Conservation (phyloP, 2,888 invertebrate genomes). For the Protophormia terraenovae region DNA sequence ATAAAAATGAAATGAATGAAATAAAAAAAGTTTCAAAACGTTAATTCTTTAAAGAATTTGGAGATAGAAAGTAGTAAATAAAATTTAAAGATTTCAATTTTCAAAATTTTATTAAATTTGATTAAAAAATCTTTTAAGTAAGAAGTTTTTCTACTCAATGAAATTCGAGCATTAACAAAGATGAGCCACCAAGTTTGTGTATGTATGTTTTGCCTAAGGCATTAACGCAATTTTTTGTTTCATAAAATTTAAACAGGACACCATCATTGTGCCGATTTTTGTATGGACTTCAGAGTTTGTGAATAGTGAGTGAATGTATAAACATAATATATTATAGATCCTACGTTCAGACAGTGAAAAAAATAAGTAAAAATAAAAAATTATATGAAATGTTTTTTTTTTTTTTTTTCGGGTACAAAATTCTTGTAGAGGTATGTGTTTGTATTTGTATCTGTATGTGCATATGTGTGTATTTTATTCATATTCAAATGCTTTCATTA, state of each 20-base stretch:
- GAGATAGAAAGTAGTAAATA: too few species aligned
- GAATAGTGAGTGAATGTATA: background rate
- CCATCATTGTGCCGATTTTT: constrained; percentile 34
- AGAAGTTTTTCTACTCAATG: constrained; percentile 11
- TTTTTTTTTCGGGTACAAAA: background rate
- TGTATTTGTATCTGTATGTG: background rate
- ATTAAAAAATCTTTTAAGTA: constrained; percentile 18
- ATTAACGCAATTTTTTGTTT: constrained; percentile 30
- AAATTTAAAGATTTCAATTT: too few species aligned
- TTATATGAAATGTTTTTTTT: background rate
- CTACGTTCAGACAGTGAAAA: constrained; percentile 1
- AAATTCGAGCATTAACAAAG: constrained; percentile 4
- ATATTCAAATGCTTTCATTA: constrained; percentile 75
- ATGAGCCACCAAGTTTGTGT: constrained; percentile 27
- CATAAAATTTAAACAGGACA: constrained; percentile 35
- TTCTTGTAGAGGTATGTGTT: background rate
- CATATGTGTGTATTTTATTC: constrained; percentile 58
- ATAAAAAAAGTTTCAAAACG: too few species aligned
- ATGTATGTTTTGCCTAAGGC: constrained; percentile 34
- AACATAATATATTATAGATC: background rate
- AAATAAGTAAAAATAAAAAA: background rate
- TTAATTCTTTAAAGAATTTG: too few species aligned
- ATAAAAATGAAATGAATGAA: too few species aligned
- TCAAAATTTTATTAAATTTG: too few species aligned
- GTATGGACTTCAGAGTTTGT: background rate